Evolutionary conservation across 2,797 vertebrate genomes (phyloP).

Genomic region (Phoxinus dragarum): DNA sequence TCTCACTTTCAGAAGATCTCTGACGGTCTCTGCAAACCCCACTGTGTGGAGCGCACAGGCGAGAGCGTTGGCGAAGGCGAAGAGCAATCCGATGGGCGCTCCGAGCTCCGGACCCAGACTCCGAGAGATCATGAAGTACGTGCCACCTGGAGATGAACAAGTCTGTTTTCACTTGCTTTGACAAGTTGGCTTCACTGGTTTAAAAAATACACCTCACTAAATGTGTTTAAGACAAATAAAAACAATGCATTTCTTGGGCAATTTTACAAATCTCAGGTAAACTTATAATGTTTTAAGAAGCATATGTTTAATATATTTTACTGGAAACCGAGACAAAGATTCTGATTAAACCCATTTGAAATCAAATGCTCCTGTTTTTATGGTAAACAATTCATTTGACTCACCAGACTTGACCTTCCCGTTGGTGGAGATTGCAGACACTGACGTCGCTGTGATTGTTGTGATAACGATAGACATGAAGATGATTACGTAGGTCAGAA

Average conservation of each 20-base stretch:
- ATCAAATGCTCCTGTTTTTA: neutral
- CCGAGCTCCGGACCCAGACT: slow-evolving; percentile 78
- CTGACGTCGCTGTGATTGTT: slow-evolving; percentile 75
- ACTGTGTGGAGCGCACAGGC: slow-evolving; percentile 77
- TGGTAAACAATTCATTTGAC: neutral
- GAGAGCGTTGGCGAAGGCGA: slow-evolving; percentile 77
- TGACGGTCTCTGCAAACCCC: slow-evolving; percentile 78
- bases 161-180: neutral
- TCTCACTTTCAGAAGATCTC: slow-evolving; percentile 70
- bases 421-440: slow-evolving; percentile 81
- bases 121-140: slow-evolving; percentile 80
- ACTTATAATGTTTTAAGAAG: neutral
- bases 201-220: neutral
- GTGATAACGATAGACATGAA: slow-evolving; percentile 56
- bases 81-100: slow-evolving; percentile 76
- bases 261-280: neutral
- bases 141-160: slow-evolving; percentile 66
- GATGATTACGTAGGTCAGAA: slow-evolving; percentile 35
- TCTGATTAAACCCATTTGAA: too few species aligned
- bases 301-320: neutral
- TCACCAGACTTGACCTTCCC: slow-evolving; percentile 78
- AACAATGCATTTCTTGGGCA: neutral
- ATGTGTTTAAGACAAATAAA: neutral
- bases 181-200: neutral
- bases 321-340: neutral